Base-by-base conservation (phyloP, 2,113 vertebrate species). In the Saguinus imperator region DNA sequence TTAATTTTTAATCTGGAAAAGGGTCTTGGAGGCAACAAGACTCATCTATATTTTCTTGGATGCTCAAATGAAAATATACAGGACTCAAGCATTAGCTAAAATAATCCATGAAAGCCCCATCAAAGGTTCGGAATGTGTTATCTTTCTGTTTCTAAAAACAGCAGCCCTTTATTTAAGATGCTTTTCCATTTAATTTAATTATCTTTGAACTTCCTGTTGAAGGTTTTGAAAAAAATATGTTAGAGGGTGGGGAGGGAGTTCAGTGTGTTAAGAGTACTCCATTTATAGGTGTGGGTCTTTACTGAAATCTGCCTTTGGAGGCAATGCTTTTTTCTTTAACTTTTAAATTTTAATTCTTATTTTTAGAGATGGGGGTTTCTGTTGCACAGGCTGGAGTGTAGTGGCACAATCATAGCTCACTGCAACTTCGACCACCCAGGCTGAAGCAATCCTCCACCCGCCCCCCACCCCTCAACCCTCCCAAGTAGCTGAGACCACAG, bases 1-100 rank as follows among this genome's bases (percentile, higher is more conserved):
- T 98, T 98, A 98, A 98, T 99, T 98, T 99, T 98, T 99, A 99
- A 99, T 98, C 98, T 98, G 89, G 95, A 98, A 97, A 98, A 98
- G 98, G 98, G 97, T 98, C 97, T 97, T 96, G 93, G 98, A 98
- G 97, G 98, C 97, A 98, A 90, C 75, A 87, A 96, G 92, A 81
- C 93, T 98, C 97, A 95, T 98, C 98, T 96, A 55, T 98, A 98
- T 98, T 98, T 98, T 95, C 98, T 97, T 96, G 96, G 95, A 98
- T 94, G 90, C 94, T 96, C 92, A 96, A 97, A 97, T 96, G 97
- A 96, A 97, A 98, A 96, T 87, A 94, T 93, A 94, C 83, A 89
- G 83, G 58, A 64, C 88, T 90, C 77, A 89, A 92, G 37, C n/a
- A 0, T 68, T 97, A 89, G 94, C 94, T 98, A 82, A 94, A 97